These are phyloP conservation scores for Drosophila hydei DNA, from an alignment of 1,140 invertebrate species.

Conservation along the genomic window DNA sequence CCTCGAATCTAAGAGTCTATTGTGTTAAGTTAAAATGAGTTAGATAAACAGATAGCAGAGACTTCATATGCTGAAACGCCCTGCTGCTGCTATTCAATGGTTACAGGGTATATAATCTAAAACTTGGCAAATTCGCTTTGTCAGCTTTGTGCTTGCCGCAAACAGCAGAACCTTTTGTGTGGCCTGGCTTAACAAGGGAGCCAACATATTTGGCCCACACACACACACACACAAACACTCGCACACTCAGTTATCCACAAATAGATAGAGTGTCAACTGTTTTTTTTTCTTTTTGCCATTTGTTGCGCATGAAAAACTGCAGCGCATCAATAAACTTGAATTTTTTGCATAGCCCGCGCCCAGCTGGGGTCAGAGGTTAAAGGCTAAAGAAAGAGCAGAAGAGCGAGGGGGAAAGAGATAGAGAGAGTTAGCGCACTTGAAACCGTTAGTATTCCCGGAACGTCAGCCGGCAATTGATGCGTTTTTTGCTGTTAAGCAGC, in stretches of 20 bases:
- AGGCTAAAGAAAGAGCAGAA: neutral
- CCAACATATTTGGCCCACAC: neutral
- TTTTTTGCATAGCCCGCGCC: slow-evolving; percentile 4
- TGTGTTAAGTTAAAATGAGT: too few relatives aligned
- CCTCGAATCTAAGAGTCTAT: too few relatives aligned
- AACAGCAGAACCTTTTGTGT: slow-evolving; percentile 28
- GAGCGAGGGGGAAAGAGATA: neutral
- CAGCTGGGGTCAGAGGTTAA: slow-evolving; percentile 3
- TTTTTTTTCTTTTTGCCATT: slow-evolving; percentile 41
- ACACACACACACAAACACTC: neutral
- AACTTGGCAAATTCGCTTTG: slow-evolving; percentile 41
- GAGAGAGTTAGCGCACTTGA: neutral
- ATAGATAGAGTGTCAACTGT: slow-evolving; percentile 17
- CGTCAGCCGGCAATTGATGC: slow-evolving; percentile 35
- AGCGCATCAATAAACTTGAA: slow-evolving; percentile 40
- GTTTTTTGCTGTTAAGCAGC: slow-evolving; percentile 27
- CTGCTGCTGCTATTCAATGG: neutral
- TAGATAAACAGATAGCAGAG: too few relatives aligned
- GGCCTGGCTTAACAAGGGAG: slow-evolving; percentile 29
- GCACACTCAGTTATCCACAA: neutral
- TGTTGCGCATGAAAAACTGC: slow-evolving; percentile 44
- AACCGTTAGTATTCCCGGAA: slow-evolving; percentile 37
- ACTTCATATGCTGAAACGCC: too few relatives aligned
- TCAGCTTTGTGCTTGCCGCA: slow-evolving; percentile 36
- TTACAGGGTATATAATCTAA: slow-evolving; percentile 29